phyloP scores from a whole-genome alignment of 2,797 vertebrate genomes.

The Neosalanx taihuensis region DNA sequence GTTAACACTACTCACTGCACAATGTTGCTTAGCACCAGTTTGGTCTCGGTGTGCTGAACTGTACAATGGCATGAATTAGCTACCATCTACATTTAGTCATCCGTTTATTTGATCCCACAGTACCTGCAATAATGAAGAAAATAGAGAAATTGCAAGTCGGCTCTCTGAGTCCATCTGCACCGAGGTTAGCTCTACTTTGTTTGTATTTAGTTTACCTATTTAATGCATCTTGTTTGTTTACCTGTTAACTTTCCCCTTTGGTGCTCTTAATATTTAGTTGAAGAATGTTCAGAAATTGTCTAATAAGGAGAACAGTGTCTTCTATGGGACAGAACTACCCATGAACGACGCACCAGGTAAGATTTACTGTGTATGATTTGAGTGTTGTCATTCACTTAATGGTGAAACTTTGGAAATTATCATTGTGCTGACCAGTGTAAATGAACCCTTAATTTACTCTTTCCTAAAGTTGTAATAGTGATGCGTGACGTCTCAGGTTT shows the following conservation, averaged over 20 bases:
- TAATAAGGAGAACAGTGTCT: slow-evolving; percentile 46
- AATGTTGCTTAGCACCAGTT: not conserved
- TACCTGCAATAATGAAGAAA: slow-evolving; percentile 55
- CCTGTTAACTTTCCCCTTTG: slow-evolving; percentile 12
- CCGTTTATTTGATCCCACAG: slow-evolving; percentile 37
- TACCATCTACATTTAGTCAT: not conserved
- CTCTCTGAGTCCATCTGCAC: slow-evolving; percentile 64
- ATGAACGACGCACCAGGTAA: not conserved
- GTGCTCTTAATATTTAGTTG: slow-evolving; percentile 45
- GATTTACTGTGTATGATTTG: not conserved
- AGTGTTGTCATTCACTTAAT: not conserved
- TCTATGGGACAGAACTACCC: slow-evolving; percentile 53
- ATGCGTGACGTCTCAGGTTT: slow-evolving; percentile 34
- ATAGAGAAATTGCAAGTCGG: slow-evolving; percentile 40
- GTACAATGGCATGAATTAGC: not conserved
- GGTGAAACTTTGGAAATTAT: not conserved
- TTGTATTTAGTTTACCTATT: not conserved
- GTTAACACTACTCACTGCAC: not conserved
- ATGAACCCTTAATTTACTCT: not conserved
- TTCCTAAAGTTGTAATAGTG: slow-evolving; percentile 47
- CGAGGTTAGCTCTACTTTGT: slow-evolving; percentile 55
- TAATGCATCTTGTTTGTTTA: slow-evolving; percentile 10
- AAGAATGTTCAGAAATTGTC: slow-evolving; percentile 51
- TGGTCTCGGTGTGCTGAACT: not conserved
- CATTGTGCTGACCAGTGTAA: not conserved